A percentile compares a stretch with the other conserved stretches of the same genome.
Evolutionary conservation across 2,888 invertebrate genomes (phyloP).

Genomic region (Scotopteryx bipunctaria): DNA sequence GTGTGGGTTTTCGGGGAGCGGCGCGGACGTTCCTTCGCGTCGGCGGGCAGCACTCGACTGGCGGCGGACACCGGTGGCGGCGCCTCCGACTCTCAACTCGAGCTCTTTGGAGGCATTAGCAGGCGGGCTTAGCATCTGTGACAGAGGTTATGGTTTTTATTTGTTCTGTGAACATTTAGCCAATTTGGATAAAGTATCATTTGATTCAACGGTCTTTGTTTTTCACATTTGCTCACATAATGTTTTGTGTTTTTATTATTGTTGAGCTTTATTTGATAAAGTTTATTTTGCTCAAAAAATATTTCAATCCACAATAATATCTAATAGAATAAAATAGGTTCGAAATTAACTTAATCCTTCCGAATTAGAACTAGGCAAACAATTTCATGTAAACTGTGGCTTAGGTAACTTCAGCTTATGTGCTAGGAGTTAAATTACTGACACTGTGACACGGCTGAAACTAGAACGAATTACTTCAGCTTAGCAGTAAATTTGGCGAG

Average conservation of each 20-base stretch:
- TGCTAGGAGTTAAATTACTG: slow-evolving; percentile 11
- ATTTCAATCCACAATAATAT: background rate
- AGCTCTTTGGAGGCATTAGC: slow-evolving; percentile 68
- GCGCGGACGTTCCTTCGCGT: slow-evolving; percentile 56
- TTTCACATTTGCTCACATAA: slow-evolving; percentile 8
- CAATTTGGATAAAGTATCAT: slow-evolving; percentile 14
- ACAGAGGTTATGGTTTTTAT: slow-evolving; percentile 70
- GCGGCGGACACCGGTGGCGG: slow-evolving; percentile 41
- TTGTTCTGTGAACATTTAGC: slow-evolving; percentile 28
- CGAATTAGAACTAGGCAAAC: slow-evolving; percentile 3
- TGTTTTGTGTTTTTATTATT: background rate
- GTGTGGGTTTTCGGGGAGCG: slow-evolving; percentile 36
- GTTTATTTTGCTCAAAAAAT: background rate
- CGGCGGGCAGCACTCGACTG: slow-evolving; percentile 69
- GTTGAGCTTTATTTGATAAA: background rate
- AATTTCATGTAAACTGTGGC: slow-evolving; percentile 9
- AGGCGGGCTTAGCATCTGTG: slow-evolving; percentile 58
- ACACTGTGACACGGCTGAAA: background rate
- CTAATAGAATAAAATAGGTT: background rate
- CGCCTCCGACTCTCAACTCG: slow-evolving; percentile 62
- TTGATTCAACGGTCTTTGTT: slow-evolving; percentile 6
- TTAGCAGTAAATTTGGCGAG: slow-evolving; percentile 3
- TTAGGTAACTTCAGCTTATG: slow-evolving; percentile 7
- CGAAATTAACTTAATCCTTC: background rate
- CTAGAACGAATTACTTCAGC: slow-evolving; percentile 3